A percentile compares a stretch with the other conserved stretches of the same genome.
Evolutionary conservation across 2,797 vertebrate genomes (phyloP).

Genomic region (Platyrinchus mystaceus): DNA sequence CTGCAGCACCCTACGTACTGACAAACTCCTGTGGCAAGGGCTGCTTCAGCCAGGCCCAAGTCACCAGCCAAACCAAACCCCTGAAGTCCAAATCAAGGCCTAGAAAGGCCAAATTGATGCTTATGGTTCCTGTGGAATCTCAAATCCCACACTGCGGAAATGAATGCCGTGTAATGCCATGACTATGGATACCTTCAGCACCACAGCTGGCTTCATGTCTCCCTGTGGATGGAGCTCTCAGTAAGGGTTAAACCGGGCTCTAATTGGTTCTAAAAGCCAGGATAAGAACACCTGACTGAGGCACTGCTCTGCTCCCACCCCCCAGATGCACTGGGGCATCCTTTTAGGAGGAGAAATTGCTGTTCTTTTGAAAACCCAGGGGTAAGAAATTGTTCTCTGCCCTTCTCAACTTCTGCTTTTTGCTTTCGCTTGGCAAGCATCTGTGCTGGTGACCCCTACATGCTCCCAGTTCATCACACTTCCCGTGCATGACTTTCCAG

Average conservation of each 20-base stretch:
- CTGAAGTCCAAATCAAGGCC: neutral
- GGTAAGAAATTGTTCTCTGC: neutral
- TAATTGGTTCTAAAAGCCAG: neutral
- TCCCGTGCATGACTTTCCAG: neutral
- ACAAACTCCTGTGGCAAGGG: neutral
- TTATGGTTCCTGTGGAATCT: neutral
- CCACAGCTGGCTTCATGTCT: neutral
- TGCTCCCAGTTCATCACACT: neutral
- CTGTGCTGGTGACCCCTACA: fast-evolving
- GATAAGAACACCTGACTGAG: neutral
- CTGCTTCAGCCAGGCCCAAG: neutral
- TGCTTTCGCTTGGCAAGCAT: neutral
- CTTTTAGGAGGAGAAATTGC: neutral
- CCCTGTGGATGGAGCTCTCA: neutral
- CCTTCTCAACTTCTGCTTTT: neutral
- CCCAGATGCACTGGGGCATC: fast-evolving
- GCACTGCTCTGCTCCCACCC: neutral
- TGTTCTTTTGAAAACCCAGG: neutral
- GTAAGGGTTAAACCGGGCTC: neutral
- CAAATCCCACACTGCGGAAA: neutral
- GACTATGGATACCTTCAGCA: neutral
- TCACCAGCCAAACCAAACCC: neutral
- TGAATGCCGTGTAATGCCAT: neutral
- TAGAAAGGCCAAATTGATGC: neutral
- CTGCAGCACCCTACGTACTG: fast-evolving